Conservation (phyloP, 2,888 invertebrate genomes). For the Nycteola revayana region DNA sequence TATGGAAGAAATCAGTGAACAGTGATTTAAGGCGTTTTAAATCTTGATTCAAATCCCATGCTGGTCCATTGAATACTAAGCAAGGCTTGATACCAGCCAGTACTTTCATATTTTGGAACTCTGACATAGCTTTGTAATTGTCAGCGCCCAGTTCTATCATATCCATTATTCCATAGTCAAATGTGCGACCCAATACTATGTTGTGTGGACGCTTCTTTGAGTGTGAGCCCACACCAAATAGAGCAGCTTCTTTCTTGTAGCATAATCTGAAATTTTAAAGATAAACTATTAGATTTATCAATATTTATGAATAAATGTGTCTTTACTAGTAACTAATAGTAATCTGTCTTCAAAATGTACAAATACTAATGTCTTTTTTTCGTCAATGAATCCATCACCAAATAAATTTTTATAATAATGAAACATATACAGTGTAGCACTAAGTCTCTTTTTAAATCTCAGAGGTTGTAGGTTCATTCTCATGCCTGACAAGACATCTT, state of each 20-base stretch:
- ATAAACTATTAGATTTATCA: too few relatives aligned
- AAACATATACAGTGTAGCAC: too few relatives aligned
- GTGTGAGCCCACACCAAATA: conserved; percentile 95
- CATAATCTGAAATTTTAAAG: conserved; percentile 72
- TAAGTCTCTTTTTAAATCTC: too few relatives aligned
- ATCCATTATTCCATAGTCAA: conserved; percentile 94
- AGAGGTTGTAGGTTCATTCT: too few relatives aligned
- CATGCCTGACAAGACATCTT: too few relatives aligned
- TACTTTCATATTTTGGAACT: conserved; percentile 90
- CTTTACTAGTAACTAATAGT: too few relatives aligned
- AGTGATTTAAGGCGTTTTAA: conserved; percentile 92
- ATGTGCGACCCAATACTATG: conserved; percentile 93
- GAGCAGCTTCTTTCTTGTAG: conserved; percentile 91
- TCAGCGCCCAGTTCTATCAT: conserved; percentile 98
- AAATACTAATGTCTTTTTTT: too few relatives aligned
- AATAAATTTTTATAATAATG: too few relatives aligned
- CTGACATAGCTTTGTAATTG: conserved; percentile 88
- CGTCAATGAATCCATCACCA: too few relatives aligned
- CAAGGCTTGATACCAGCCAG: conserved; percentile 94
- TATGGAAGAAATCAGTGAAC: conserved; percentile 95
- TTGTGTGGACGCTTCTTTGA: conserved; percentile 98
- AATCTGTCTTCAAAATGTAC: too few relatives aligned
- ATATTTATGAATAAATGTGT: too few relatives aligned
- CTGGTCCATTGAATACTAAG: conserved; percentile 94
- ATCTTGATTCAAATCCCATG: conserved; percentile 92